These are phyloP conservation scores for Dromius quadrimaculatus DNA, from an alignment of 2,888 invertebrate species.

Conservation along the genomic window DNA sequence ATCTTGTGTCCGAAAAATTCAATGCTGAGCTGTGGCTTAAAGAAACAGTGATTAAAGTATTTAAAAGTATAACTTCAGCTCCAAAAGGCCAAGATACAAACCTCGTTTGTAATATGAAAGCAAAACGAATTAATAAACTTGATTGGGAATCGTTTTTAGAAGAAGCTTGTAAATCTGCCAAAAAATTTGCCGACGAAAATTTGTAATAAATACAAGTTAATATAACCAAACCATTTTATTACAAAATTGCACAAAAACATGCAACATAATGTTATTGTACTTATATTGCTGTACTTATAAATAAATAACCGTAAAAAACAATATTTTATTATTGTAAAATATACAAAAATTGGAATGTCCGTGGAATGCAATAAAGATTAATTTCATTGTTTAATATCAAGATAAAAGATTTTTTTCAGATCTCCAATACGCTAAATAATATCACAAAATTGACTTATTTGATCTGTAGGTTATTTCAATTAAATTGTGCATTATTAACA, in stretches of 20 bases:
- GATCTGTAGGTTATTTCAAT: too few relatives aligned
- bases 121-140: slow-evolving; percentile 71
- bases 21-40: slow-evolving; percentile 79
- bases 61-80: slow-evolving; percentile 69
- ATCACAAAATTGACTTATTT: too few relatives aligned
- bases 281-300: slow-evolving; percentile 35
- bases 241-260: slow-evolving; percentile 12
- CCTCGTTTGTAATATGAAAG: slow-evolving; percentile 76
- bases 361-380: not conserved
- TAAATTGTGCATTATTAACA: too few relatives aligned
- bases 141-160: slow-evolving; percentile 75
- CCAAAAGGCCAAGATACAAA: slow-evolving; percentile 72
- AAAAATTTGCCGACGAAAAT: slow-evolving; percentile 66
- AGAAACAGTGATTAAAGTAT: slow-evolving; percentile 70
- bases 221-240: slow-evolving; percentile 22
- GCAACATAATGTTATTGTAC: slow-evolving; percentile 21
- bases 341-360: slow-evolving; percentile 28
- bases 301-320: slow-evolving; percentile 20
- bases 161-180: slow-evolving; percentile 72
- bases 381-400: too few relatives aligned
- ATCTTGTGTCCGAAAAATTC: slow-evolving; percentile 70
- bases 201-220: not conserved
- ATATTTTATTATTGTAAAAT: slow-evolving; percentile 8
- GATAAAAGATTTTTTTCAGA: too few relatives aligned
- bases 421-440: too few relatives aligned